phyloP scores from a whole-genome alignment of 2,888 invertebrate genomes.

The Neelides folsomi region DNA sequence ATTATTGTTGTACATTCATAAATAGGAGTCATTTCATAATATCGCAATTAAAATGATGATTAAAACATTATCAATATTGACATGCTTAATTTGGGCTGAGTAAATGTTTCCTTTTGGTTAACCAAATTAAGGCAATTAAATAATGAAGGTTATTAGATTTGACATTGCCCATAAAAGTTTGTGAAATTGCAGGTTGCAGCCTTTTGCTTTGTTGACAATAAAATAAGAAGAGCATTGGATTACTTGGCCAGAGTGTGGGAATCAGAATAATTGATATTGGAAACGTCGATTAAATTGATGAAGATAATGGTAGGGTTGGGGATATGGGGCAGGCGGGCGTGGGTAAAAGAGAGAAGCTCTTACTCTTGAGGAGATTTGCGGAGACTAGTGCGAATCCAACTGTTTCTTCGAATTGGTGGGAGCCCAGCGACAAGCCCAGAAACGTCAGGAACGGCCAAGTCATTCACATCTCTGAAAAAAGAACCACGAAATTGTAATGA shows the following conservation, averaged over 20 bases:
- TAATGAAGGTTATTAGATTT: too few relatives aligned
- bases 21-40: too few relatives aligned
- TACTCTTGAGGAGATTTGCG: conserved; percentile 68
- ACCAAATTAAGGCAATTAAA: too few relatives aligned
- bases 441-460: conserved; percentile 14
- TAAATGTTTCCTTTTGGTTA: too few relatives aligned
- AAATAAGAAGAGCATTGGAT: background rate
- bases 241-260: background rate
- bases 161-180: too few relatives aligned
- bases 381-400: conserved; percentile 72
- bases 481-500: too few relatives aligned
- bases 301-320: too few relatives aligned
- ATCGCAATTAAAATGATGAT: too few relatives aligned
- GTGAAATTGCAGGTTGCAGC: background rate
- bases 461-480: conserved; percentile 17
- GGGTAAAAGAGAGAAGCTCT: conserved; percentile 27
- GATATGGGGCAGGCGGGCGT: too few relatives aligned
- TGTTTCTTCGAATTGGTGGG: conserved; percentile 46
- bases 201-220: background rate
- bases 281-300: conserved; percentile 4
- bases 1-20: too few relatives aligned
- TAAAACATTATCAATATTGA: too few relatives aligned
- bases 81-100: too few relatives aligned
- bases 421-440: conserved; percentile 13
- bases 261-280: background rate